A percentile compares a stretch with the other conserved stretches of the same genome.
phyloP scores from a whole-genome alignment of 2,113 vertebrate genomes.

The Indri indri region DNA sequence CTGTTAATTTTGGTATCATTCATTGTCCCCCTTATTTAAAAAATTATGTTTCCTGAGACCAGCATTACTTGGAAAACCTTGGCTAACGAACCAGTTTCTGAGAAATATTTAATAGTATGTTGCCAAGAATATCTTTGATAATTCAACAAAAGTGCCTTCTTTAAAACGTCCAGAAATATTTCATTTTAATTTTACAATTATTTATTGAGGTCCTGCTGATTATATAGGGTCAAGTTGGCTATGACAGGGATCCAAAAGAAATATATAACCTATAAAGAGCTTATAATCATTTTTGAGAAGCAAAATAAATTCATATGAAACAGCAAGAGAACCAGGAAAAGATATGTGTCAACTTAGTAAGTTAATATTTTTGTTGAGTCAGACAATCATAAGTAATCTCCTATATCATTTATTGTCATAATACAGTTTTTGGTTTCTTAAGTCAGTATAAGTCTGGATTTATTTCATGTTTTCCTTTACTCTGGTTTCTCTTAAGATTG shows the following conservation, averaged over 20 bases:
- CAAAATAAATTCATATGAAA: slow-evolving; percentile 7
- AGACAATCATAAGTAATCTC: not conserved
- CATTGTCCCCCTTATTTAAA: not conserved
- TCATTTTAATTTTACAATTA: slow-evolving; percentile 50
- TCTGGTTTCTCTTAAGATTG: no score
- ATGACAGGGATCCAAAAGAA: slow-evolving; percentile 39
- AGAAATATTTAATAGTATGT: slow-evolving; percentile 35
- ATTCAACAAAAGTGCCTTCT: slow-evolving; percentile 24
- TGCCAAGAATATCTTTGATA: slow-evolving; percentile 38
- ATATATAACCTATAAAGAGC: not conserved
- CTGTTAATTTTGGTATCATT: slow-evolving; percentile 37
- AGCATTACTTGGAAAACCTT: slow-evolving; percentile 38
- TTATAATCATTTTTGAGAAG: not conserved
- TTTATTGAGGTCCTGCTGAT: slow-evolving; percentile 5
- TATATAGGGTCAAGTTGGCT: not conserved
- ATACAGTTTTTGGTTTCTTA: slow-evolving; percentile 14
- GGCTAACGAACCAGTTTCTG: slow-evolving; percentile 13
- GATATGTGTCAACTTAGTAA: slow-evolving; percentile 23
- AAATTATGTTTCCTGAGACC: slow-evolving; percentile 23
- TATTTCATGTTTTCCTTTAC: not conserved
- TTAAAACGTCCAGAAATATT: not conserved
- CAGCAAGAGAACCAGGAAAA: slow-evolving; percentile 1
- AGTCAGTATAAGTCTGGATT: not conserved
- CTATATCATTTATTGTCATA: not conserved
- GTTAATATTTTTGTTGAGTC: slow-evolving; percentile 40